Conservation (phyloP, 2,888 invertebrate genomes). For the Chymomyza caudatula region DNA sequence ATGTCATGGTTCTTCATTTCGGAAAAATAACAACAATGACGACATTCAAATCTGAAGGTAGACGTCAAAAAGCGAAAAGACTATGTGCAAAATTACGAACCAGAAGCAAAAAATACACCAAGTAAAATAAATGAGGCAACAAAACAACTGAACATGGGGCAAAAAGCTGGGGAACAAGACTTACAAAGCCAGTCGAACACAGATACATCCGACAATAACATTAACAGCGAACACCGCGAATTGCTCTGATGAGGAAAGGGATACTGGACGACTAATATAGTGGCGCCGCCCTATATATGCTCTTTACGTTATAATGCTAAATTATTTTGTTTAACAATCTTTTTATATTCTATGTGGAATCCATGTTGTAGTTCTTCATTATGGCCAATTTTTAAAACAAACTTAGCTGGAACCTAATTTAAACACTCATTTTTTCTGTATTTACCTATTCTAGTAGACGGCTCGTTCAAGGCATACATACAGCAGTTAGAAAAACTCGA, state of each 20-base stretch:
- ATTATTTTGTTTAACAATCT: too few relatives aligned
- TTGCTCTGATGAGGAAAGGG: background rate
- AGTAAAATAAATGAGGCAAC: constrained; percentile 59
- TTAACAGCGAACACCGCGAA: constrained; percentile 18
- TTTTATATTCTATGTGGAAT: too few relatives aligned
- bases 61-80: constrained; percentile 45
- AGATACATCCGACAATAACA: background rate
- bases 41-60: constrained; percentile 43
- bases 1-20: constrained; percentile 11
- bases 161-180: constrained; percentile 47
- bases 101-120: constrained; percentile 34
- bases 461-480: too few relatives aligned
- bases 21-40: constrained; percentile 36
- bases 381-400: too few relatives aligned
- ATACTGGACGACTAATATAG: background rate
- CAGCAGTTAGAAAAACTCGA: too few relatives aligned
- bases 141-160: constrained; percentile 42
- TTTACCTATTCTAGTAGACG: too few relatives aligned
- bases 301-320: too few relatives aligned
- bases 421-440: too few relatives aligned
- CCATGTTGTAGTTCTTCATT: too few relatives aligned
- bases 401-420: too few relatives aligned
- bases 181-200: constrained; percentile 48
- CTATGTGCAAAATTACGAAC: constrained; percentile 28
- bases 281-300: background rate